Evolutionary conservation across 2,797 vertebrate species (phyloP).

Genomic region (Leuciscus waleckii): DNA sequence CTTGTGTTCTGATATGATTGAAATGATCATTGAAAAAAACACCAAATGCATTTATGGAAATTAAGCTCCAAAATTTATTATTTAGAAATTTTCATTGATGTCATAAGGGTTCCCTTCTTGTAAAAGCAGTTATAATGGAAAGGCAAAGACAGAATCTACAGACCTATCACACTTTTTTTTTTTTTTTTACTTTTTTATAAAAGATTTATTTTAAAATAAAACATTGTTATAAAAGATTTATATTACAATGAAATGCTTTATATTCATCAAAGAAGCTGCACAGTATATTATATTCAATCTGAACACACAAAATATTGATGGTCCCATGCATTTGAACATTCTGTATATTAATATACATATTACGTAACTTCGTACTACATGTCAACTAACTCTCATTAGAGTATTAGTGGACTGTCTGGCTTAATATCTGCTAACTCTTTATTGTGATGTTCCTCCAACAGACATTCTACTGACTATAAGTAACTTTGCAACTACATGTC

Average conservation of each 20-base stretch:
- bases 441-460: too few relatives aligned
- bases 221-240: not conserved
- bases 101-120: not conserved
- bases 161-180: too few relatives aligned
- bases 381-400: too few relatives aligned
- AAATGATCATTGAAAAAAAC: not conserved
- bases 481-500: too few relatives aligned
- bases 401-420: too few relatives aligned
- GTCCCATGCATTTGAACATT: too few relatives aligned
- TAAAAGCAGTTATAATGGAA: not conserved
- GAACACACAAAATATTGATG: not conserved
- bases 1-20: not conserved
- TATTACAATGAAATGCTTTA: not conserved
- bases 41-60: not conserved
- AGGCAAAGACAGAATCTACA: not conserved
- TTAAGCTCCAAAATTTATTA: not conserved
- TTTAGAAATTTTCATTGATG: not conserved
- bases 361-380: too few relatives aligned
- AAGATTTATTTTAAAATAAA: too few relatives aligned
- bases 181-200: not conserved
- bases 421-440: too few relatives aligned
- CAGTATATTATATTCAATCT: not conserved
- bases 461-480: too few relatives aligned
- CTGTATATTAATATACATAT: too few relatives aligned
- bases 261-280: not conserved